Percentiles rank a stretch among this genome's conserved stretches.
Conservation (phyloP, 2,113 vertebrate species). For the human region DNA sequence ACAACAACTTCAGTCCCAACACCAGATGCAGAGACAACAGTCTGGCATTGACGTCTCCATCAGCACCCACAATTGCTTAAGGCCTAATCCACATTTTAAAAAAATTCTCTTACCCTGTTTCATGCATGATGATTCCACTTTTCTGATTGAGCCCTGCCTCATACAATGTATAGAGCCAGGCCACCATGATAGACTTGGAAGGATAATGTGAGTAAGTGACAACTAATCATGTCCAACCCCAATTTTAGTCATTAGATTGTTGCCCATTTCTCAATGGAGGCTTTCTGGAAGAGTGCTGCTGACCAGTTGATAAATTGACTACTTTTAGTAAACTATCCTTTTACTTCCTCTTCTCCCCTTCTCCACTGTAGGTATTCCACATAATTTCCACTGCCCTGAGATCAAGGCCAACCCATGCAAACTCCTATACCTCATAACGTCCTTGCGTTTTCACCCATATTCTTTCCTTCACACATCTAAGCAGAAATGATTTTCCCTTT, state of each 20-base stretch:
- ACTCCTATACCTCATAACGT: neutral
- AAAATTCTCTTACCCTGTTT: neutral
- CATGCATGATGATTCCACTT: neutral
- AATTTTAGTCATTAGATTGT: neutral
- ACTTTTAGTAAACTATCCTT: neutral
- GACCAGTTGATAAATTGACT: neutral
- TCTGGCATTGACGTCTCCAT: neutral
- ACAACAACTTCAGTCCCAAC: neutral
- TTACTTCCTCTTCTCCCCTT: neutral
- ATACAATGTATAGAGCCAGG: neutral
- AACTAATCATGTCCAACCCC: neutral
- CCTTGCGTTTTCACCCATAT: too few species aligned
- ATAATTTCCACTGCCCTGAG: neutral
- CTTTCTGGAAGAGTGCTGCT: neutral
- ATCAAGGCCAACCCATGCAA: too few species aligned
- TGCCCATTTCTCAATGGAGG: neutral
- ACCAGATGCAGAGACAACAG: neutral
- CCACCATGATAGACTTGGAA: neutral
- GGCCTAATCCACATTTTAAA: neutral
- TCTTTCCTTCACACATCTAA: neutral
- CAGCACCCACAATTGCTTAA: neutral
- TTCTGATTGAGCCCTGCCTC: neutral
- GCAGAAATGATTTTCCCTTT: neutral
- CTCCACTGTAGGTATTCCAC: neutral
- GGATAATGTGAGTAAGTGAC: neutral